These are phyloP conservation scores for Ophioderma brevispina DNA, from an alignment of 35 echinoderm and acorn worm species.

Conservation along the genomic window DNA sequence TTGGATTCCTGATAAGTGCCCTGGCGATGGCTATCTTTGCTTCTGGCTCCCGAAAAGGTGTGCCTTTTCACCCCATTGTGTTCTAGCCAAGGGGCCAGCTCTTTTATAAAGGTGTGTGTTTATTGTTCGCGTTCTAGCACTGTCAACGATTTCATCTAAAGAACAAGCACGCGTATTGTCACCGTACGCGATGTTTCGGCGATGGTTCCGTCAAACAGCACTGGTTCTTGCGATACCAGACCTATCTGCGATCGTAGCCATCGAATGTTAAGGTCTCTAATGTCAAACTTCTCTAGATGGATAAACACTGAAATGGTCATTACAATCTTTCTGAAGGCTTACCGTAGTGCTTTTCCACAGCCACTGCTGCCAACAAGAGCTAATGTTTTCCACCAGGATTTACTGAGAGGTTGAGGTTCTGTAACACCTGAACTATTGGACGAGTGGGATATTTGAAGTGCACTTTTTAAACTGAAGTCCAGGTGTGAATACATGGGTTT, in stretches of 20 bases:
- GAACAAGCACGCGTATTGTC: slow-evolving; percentile 57
- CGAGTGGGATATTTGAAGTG: slow-evolving; percentile 87
- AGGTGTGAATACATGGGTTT: slow-evolving; percentile 53
- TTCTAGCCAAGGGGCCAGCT: slow-evolving; percentile 71
- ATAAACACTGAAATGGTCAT: slow-evolving; percentile 52
- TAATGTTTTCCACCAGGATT: slow-evolving; percentile 74
- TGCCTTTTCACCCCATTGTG: slow-evolving; percentile 82
- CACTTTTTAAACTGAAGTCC: slow-evolving; percentile 72
- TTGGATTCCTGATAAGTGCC: slow-evolving; percentile 68
- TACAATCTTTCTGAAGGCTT: slow-evolving; percentile 76
- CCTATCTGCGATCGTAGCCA: slow-evolving; percentile 83
- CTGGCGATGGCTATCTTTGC: slow-evolving; percentile 79
- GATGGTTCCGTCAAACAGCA: slow-evolving; percentile 83
- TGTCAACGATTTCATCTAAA: slow-evolving; percentile 44
- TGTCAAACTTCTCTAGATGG: slow-evolving; percentile 29
- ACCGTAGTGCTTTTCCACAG: slow-evolving; percentile 80
- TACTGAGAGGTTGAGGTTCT: slow-evolving; percentile 62
- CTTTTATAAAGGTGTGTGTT: slow-evolving; percentile 66
- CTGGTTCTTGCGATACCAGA: slow-evolving; percentile 81
- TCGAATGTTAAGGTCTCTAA: slow-evolving; percentile 53
- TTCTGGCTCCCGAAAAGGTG: slow-evolving; percentile 78
- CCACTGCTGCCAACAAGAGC: slow-evolving; percentile 88
- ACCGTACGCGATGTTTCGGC: slow-evolving; percentile 83
- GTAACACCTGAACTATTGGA: slow-evolving; percentile 63
- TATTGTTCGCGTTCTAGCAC: slow-evolving; percentile 55